Percentiles rank a stretch among this genome's conserved stretches.
Conservation (phyloP, 2,113 vertebrate species). For the Nothocercus nigrocapillus region DNA sequence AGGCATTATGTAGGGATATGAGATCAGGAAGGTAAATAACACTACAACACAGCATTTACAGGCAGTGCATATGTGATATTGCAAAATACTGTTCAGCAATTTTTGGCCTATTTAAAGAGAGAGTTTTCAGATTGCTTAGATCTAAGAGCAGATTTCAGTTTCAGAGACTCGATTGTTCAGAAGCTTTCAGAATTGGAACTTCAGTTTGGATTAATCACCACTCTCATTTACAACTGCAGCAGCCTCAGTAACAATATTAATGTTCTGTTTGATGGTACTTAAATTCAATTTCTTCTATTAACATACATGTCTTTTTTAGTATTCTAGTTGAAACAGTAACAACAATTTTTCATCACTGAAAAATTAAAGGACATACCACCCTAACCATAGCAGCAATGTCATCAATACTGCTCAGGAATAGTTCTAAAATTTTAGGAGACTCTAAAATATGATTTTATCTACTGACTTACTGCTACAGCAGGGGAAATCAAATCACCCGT, state of each 20-base stretch:
- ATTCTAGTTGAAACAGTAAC: background rate
- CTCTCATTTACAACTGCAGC: background rate
- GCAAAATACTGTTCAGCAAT: background rate
- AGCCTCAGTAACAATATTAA: background rate
- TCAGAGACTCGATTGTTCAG: background rate
- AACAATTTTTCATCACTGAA: slow-evolving; percentile 26
- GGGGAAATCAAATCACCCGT: slow-evolving; percentile 52
- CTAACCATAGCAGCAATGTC: background rate
- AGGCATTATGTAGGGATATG: background rate
- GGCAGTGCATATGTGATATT: background rate
- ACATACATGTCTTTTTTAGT: background rate
- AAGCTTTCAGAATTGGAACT: background rate
- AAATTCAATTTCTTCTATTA: background rate
- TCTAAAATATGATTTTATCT: slow-evolving; percentile 57
- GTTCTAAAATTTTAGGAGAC: slow-evolving; percentile 63
- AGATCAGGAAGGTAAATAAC: background rate
- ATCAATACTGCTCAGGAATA: slow-evolving; percentile 36
- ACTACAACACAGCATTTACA: background rate
- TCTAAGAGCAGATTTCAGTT: background rate
- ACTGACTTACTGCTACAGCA: slow-evolving; percentile 26
- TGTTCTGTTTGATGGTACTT: background rate
- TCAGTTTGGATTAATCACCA: background rate
- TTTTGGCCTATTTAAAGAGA: background rate
- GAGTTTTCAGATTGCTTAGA: background rate
- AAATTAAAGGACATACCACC: slow-evolving; percentile 32